phyloP scores from a whole-genome alignment of 2,888 invertebrate genomes.

The Caenorhabditis imperialis region DNA sequence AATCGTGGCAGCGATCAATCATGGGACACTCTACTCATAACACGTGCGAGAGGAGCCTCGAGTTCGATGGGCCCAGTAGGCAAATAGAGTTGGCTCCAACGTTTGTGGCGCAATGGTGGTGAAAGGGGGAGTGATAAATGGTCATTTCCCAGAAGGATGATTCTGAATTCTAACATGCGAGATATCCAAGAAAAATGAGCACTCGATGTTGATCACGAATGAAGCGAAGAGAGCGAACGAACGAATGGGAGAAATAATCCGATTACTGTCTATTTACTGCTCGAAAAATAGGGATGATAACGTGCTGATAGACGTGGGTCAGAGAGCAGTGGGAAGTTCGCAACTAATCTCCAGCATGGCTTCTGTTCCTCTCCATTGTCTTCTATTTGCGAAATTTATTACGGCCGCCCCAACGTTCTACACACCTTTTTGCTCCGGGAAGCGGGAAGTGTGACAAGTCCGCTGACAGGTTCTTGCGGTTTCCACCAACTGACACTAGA shows the following conservation, averaged over 20 bases:
- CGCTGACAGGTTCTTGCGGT: slow-evolving; percentile 36
- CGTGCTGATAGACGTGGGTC: background rate
- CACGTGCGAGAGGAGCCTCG: background rate
- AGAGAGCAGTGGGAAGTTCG: background rate
- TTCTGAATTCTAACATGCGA: too few species aligned
- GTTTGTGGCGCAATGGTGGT: background rate
- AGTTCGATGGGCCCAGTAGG: background rate
- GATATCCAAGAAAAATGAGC: background rate
- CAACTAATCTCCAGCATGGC: slow-evolving; percentile 9
- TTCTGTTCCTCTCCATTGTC: slow-evolving; percentile 21
- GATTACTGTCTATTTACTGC: slow-evolving; percentile 21
- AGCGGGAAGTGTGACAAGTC: slow-evolving; percentile 21
- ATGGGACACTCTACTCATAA: slow-evolving; percentile 2
- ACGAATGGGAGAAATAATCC: slow-evolving; percentile 18
- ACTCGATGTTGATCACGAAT: background rate
- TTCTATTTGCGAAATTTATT: slow-evolving; percentile 40
- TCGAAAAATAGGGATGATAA: slow-evolving; percentile 2
- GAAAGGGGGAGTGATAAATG: background rate
- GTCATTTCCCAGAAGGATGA: too few species aligned
- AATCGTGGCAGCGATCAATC: slow-evolving; percentile 1
- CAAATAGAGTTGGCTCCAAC: background rate
- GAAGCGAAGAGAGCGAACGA: background rate
- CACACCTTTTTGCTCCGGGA: slow-evolving; percentile 24
- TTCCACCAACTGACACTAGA: slow-evolving; percentile 13
- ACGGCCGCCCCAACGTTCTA: slow-evolving; percentile 24